Conservation (phyloP, 2,888 invertebrate species). For the Imbricaverruca yamaguchii region DNA sequence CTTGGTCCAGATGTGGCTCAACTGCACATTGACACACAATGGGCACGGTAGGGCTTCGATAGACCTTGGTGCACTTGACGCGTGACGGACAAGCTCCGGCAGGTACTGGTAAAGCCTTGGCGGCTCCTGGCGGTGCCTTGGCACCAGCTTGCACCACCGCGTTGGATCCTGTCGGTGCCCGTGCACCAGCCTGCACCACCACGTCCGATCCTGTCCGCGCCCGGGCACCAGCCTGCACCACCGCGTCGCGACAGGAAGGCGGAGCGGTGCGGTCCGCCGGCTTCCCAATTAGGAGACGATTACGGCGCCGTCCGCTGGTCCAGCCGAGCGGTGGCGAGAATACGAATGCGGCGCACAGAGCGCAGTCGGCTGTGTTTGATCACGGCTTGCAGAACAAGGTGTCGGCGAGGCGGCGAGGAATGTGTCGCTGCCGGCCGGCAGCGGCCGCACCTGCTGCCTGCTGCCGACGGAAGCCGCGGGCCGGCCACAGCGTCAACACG, state of each 20-base stretch:
- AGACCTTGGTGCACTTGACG: too few relatives aligned
- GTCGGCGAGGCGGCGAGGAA: not conserved
- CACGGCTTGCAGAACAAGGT: constrained; percentile 1
- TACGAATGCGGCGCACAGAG: not conserved
- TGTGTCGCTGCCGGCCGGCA: not conserved
- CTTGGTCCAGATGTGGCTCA: too few relatives aligned
- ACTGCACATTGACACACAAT: too few relatives aligned
- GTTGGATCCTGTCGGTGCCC: not conserved
- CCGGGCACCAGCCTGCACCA: not conserved
- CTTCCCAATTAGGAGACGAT: not conserved
- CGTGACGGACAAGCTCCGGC: too few relatives aligned
- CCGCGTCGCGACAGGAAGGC: not conserved
- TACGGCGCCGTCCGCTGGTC: not conserved
- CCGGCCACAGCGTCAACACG: not conserved
- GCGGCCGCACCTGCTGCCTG: not conserved
- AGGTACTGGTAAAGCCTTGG: too few relatives aligned
- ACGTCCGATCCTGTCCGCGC: not conserved
- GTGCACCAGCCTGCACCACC: not conserved
- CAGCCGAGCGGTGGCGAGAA: not conserved
- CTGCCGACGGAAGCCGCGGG: not conserved
- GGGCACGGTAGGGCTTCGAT: too few relatives aligned
- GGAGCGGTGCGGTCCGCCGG: not conserved
- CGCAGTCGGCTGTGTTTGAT: not conserved
- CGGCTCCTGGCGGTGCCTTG: too few relatives aligned
- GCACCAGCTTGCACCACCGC: too few relatives aligned